Evolutionary conservation across 2,797 vertebrate species (phyloP).

Genomic region (Dermochelys coriacea): DNA sequence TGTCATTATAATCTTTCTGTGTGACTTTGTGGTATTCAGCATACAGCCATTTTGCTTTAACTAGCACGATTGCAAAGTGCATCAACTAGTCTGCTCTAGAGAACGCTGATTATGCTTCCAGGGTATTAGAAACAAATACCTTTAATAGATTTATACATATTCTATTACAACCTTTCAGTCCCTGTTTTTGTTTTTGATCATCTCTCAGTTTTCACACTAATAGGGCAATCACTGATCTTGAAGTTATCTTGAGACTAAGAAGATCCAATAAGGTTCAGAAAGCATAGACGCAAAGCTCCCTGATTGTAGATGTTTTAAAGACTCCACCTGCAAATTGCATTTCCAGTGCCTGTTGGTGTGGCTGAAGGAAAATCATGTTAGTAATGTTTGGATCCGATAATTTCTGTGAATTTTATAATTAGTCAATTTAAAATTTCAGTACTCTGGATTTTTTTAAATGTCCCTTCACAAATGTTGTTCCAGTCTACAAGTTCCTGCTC

Average conservation of each 20-base stretch:
- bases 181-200: neutral
- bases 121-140: neutral
- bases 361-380: neutral
- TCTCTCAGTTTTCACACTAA: neutral
- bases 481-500: neutral
- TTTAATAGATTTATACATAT: neutral
- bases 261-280: neutral
- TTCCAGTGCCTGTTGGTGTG: neutral
- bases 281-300: neutral
- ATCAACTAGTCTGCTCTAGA: neutral
- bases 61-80: neutral
- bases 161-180: neutral
- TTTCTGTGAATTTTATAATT: neutral
- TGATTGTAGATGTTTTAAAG: neutral
- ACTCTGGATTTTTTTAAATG: neutral
- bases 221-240: neutral
- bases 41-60: neutral
- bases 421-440: neutral
- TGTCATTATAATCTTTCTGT: neutral
- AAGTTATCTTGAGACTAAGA: neutral
- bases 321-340: neutral
- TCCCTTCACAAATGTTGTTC: neutral
- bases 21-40: neutral
- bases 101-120: neutral
- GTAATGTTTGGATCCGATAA: neutral